Evolutionary conservation across 2,113 vertebrate genomes (phyloP).

Genomic region (Arvicanthis niloticus): DNA sequence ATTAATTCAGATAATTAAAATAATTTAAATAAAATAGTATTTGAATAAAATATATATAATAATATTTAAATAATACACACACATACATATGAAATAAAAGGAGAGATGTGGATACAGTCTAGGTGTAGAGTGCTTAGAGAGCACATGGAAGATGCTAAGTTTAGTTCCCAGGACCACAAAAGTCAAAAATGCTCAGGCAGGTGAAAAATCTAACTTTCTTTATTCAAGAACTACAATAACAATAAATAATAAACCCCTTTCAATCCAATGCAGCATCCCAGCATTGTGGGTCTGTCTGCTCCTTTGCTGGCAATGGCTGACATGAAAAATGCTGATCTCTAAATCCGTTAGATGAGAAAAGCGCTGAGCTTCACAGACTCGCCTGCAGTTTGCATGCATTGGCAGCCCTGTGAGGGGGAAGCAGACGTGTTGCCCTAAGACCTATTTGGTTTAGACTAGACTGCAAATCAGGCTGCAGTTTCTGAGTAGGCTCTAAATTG

Average conservation of each 20-base stretch:
- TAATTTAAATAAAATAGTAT: not conserved
- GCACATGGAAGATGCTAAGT: no score
- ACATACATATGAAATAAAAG: not conserved
- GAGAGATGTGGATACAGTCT: not conserved
- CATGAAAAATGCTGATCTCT: conserved; percentile 64
- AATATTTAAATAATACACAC: not conserved
- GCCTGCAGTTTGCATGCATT: conserved; percentile 56
- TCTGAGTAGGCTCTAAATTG: conserved; percentile 21
- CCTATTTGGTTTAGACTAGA: conserved; percentile 59
- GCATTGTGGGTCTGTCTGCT: conserved; percentile 6
- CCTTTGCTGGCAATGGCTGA: conserved; percentile 3
- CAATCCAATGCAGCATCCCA: conserved; percentile 1
- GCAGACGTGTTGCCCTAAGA: conserved; percentile 38
- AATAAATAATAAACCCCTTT: conserved; percentile 70
- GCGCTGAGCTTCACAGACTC: conserved; percentile 48
- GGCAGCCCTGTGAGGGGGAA: conserved; percentile 48
- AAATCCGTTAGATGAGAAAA: conserved; percentile 41
- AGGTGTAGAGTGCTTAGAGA: not conserved
- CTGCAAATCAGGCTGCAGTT: conserved; percentile 29
- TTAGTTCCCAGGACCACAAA: not conserved
- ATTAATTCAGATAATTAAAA: not conserved
- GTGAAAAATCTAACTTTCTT: conserved; percentile 51
- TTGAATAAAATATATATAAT: not conserved
- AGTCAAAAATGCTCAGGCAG: not conserved
- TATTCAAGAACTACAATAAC: conserved; percentile 59